Conservation (phyloP, 2,888 invertebrate species). For the Polietes domitor region DNA sequence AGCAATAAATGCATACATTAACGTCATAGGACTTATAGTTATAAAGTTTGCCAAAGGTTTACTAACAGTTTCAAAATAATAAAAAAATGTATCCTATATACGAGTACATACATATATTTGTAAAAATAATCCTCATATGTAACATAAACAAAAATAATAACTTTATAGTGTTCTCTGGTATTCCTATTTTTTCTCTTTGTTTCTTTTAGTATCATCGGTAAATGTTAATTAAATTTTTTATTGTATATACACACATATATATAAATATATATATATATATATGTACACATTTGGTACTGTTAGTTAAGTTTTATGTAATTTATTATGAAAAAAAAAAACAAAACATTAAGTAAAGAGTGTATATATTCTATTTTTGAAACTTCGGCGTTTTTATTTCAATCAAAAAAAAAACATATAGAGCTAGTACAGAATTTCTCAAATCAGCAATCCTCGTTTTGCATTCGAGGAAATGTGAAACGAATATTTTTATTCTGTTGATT, state of each 20-base stretch:
- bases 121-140: not conserved
- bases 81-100: not conserved
- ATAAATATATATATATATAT: not conserved
- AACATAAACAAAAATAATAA: not conserved
- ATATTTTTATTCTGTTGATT: no score
- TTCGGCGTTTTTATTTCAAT: not conserved
- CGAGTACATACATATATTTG: not conserved
- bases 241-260: not conserved
- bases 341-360: not conserved
- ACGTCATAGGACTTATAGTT: not conserved
- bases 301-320: conserved; percentile 22
- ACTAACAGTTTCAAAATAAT: not conserved
- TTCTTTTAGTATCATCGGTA: not conserved
- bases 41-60: conserved; percentile 61
- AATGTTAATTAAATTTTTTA: not conserved
- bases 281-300: conserved; percentile 4
- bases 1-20: not conserved
- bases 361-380: not conserved
- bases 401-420: no score
- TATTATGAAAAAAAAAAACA: conserved; percentile 11
- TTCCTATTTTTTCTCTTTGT: conserved; percentile 4
- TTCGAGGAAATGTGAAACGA: no score
- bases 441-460: no score
- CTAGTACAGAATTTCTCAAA: no score
- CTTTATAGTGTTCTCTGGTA: not conserved